Conservation (phyloP, 2,113 vertebrate species). For the Uropsilus gracilis region DNA sequence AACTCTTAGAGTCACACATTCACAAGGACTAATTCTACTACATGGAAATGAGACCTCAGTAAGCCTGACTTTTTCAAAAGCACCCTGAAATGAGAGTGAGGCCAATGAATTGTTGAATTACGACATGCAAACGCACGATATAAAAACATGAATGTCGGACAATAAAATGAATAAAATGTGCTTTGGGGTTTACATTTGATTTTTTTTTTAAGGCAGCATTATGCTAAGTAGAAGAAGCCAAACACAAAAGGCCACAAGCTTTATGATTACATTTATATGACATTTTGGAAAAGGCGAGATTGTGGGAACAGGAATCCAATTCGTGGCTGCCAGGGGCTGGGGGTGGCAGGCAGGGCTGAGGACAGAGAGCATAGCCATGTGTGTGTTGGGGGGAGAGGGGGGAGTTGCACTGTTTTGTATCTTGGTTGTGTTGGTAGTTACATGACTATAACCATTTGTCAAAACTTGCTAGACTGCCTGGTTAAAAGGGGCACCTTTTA, state of each 20-base stretch:
- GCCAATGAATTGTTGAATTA: neutral
- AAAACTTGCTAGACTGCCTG: neutral
- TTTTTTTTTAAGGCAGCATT: neutral
- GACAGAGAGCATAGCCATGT: neutral
- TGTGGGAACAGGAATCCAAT: neutral
- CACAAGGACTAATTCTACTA: neutral
- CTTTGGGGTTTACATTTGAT: neutral
- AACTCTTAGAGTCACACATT: neutral
- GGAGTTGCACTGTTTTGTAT: rapidly evolving
- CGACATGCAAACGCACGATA: neutral
- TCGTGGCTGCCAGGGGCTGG: rapidly evolving
- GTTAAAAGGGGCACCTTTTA: neutral
- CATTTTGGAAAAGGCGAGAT: neutral
- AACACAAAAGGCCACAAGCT: neutral
- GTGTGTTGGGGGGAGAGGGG: neutral
- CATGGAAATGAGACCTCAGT: neutral
- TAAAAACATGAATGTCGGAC: neutral
- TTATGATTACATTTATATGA: too few relatives aligned
- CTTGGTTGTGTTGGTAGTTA: neutral
- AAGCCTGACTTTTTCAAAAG: neutral
- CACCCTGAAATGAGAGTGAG: neutral
- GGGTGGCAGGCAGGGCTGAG: rapidly evolving
- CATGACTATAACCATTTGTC: neutral
- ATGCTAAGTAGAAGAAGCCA: neutral
- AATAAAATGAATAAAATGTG: neutral